A percentile compares a stretch with the other conserved stretches of the same genome.
Conservation (phyloP, 2,797 vertebrate species). For the Cyclopterus lumpus region DNA sequence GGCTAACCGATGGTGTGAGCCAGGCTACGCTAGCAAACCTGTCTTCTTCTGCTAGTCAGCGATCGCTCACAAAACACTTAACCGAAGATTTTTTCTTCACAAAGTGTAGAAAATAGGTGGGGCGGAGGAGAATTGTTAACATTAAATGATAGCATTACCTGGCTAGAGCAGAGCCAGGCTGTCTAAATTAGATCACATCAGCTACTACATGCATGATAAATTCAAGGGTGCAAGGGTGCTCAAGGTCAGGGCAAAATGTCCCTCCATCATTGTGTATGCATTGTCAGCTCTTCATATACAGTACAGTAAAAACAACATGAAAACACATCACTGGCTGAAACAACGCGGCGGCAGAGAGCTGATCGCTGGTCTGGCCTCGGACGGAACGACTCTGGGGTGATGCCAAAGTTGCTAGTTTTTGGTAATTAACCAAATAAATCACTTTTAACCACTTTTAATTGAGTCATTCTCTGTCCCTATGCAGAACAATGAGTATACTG, state of each 20-base stretch:
- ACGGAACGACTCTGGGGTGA: background rate
- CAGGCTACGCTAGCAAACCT: background rate
- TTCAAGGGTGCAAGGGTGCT: background rate
- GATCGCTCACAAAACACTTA: background rate
- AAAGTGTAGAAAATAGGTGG: background rate
- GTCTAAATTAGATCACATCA: background rate
- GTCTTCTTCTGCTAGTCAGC: background rate
- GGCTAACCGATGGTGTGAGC: background rate
- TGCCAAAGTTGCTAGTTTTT: slow-evolving; percentile 8
- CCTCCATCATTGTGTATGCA: background rate
- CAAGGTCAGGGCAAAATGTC: background rate
- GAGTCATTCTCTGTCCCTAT: background rate
- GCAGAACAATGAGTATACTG: background rate
- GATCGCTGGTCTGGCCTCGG: background rate
- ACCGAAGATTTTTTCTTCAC: background rate
- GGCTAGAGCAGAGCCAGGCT: background rate
- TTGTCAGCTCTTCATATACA: background rate
- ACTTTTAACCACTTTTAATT: background rate
- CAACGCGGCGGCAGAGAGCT: background rate
- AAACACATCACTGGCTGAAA: background rate
- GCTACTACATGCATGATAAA: background rate
- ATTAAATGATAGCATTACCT: background rate
- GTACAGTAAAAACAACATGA: background rate
- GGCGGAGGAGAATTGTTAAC: background rate
- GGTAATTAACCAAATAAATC: slow-evolving; percentile 8